Conservation (phyloP, 2,113 vertebrate species). For the Cinclus cinclus region DNA sequence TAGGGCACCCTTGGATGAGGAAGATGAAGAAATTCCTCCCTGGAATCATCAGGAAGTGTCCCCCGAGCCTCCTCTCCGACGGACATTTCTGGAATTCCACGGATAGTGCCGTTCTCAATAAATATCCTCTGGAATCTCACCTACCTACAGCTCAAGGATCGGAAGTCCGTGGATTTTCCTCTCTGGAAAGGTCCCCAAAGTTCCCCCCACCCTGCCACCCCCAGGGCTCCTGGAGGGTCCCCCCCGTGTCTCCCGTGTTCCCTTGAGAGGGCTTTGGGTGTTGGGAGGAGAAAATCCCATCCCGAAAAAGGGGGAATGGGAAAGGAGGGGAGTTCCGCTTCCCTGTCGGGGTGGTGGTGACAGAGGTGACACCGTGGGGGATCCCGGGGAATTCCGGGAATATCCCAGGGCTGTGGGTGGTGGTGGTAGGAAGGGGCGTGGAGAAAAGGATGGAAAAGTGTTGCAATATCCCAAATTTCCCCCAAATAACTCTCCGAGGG, state of each 20-base stretch:
- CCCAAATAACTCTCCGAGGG: background rate
- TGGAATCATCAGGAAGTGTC: accelerated
- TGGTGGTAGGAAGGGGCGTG: background rate
- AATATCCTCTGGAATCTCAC: slow-evolving; percentile 22
- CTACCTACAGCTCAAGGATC: background rate
- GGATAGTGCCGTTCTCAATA: background rate
- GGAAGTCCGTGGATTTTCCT: background rate
- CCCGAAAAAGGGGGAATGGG: background rate
- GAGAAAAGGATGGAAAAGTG: background rate
- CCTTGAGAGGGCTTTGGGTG: background rate
- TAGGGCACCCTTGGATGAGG: background rate
- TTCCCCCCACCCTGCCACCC: background rate
- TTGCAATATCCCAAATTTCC: background rate
- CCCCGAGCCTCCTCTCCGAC: background rate
- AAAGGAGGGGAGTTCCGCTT: background rate
- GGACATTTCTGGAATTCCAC: accelerated
- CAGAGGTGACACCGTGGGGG: background rate
- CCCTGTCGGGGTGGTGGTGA: accelerated
- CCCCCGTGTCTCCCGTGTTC: background rate
- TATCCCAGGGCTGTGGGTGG: background rate
- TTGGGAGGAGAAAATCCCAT: background rate
- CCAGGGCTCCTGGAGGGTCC: background rate
- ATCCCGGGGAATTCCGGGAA: background rate
- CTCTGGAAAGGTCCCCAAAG: background rate
- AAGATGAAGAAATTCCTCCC: background rate